Evolutionary conservation across 2,888 invertebrate species (phyloP), one percentile per base, ranked within the genome.

Genomic region (Dasypolia templi): DNA sequence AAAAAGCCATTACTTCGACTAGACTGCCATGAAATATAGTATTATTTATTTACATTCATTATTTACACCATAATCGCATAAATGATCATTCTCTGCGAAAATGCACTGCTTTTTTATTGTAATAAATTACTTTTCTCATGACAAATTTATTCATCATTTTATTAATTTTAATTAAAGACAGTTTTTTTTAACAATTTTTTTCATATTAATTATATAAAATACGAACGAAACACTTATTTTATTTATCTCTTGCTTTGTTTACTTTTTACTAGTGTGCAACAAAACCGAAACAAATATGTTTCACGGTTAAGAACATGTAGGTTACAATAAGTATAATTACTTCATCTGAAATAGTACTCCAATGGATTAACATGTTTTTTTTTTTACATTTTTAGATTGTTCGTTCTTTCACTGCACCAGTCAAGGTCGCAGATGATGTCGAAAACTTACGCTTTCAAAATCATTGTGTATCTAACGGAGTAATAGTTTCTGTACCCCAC

Each of bases 161-260:
- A 92, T 92, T 91, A 87, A 88, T 89, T 85, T 91, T 91, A 92
- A 91, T 94, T 94, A 94, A 95, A 95, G 95, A 95, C 95, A 95
- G 85, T 93, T 95, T 94, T 94, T 93, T 94, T 86, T 93, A 91
- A 92, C 93, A 92, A 91, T 91, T 94, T 95, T 94, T 95, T 95
- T 95, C 95, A 93, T 94, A 95, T 91, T 91, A 94, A 95, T 94
- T 95, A 95, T 95, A 95, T 94, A 94, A 94, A 94, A 94, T 93
- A 91, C 90, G 91, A 92, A 86, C 69, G 92, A 91, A 89, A 84
- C 84, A 81, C 79, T 86, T 76, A 85, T 87, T 86, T 89, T 89
- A 88, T 87, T 88, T 87, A 83, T 83, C 72, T 79, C 72, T 56
- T 53, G 63, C 49, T 61, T 72, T 65, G 68, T 72, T 71, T 63